Evolutionary conservation across 1,140 invertebrate species (phyloP).

Genomic region (Brachionus rubens): DNA sequence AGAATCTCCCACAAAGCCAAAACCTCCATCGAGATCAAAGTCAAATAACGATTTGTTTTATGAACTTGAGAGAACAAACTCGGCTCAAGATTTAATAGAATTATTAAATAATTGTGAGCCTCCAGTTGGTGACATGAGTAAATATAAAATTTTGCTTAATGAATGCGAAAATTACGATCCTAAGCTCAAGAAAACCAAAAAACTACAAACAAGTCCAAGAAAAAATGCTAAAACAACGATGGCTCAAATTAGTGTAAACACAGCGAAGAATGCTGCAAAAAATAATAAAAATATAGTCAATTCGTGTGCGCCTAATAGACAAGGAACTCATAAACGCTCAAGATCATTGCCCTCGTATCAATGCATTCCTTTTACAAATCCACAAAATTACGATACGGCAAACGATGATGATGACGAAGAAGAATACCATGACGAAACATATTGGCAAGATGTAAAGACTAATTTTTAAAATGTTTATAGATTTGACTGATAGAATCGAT

Average conservation of each 20-base stretch:
- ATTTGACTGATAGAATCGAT: background rate
- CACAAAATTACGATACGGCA: background rate
- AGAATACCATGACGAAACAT: conserved; percentile 11
- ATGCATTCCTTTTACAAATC: background rate
- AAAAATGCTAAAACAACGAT: background rate
- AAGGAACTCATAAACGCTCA: conserved; percentile 9
- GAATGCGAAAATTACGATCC: conserved; percentile 39
- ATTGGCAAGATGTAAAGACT: conserved; percentile 10
- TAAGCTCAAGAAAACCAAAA: background rate
- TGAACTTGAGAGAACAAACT: conserved; percentile 24
- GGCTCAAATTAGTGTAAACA: background rate
- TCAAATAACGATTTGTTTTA: conserved; percentile 41
- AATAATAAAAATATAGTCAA: background rate
- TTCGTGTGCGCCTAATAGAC: background rate
- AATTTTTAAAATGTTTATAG: conserved; percentile 30
- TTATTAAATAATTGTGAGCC: conserved; percentile 33
- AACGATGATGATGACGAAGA: background rate
- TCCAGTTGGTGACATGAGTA: background rate
- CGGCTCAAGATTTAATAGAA: conserved; percentile 37
- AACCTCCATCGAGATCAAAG: conserved; percentile 25
- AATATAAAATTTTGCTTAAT: conserved; percentile 14
- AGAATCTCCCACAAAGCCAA: background rate
- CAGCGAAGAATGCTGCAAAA: background rate
- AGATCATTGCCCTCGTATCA: conserved; percentile 6
- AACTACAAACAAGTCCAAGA: background rate